phyloP scores from a whole-genome alignment of 2,888 invertebrate species.

The Eupithecia vulgata region DNA sequence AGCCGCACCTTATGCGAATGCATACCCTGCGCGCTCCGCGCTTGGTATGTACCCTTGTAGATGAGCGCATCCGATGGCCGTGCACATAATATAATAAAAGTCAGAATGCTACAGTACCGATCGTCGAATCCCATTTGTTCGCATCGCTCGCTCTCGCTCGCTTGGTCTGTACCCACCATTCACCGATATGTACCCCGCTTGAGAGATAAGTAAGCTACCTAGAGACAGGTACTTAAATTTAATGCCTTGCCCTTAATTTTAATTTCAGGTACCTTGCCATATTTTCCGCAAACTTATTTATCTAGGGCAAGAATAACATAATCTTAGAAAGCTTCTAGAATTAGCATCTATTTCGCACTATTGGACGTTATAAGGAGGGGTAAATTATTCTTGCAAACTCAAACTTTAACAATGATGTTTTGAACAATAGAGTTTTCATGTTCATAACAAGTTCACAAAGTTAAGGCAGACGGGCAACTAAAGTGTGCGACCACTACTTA shows the following conservation, averaged over 20 bases:
- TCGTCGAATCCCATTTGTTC: too few species aligned
- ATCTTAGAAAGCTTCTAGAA: neutral
- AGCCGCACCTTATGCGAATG: too few species aligned
- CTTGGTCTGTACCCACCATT: too few species aligned
- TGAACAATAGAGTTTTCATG: constrained; percentile 11
- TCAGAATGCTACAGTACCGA: too few species aligned
- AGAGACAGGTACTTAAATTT: neutral
- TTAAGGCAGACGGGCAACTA: neutral
- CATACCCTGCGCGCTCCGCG: too few species aligned
- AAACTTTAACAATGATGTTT: constrained; percentile 13
- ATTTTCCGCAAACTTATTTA: neutral
- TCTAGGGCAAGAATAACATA: neutral
- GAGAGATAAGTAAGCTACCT: neutral
- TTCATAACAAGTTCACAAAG: constrained; percentile 4
- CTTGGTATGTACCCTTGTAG: too few species aligned
- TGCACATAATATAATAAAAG: too few species aligned
- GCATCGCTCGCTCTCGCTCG: too few species aligned
- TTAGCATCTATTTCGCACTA: constrained; percentile 7
- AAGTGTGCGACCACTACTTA: neutral
- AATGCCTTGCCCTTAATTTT: neutral
- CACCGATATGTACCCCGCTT: too few species aligned
- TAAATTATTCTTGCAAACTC: constrained; percentile 7
- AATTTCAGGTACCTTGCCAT: neutral
- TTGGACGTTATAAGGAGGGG: neutral
- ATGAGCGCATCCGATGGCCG: too few species aligned